Evolutionary conservation across 2,797 vertebrate genomes (phyloP).

Genomic region (Meda fulgida): DNA sequence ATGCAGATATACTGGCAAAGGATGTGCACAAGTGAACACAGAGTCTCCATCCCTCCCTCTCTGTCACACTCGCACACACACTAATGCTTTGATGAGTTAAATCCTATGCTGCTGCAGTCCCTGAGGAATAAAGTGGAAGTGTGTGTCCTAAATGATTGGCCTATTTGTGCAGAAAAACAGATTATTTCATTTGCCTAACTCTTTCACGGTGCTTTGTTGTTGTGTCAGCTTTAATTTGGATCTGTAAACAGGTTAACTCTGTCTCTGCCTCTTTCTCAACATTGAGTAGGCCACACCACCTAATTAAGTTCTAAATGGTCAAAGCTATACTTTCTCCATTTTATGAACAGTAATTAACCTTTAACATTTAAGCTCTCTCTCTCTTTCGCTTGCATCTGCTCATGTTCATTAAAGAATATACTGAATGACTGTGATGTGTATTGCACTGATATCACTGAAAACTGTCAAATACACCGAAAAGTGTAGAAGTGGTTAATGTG

Average conservation of each 20-base stretch:
- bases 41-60: constrained; percentile 14
- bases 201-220: constrained; percentile 52
- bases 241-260: constrained; percentile 43
- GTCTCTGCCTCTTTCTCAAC: constrained; percentile 20
- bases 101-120: constrained; percentile 59
- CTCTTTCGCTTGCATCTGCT: constrained; percentile 7
- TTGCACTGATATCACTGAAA: not conserved
- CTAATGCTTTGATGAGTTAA: constrained; percentile 60
- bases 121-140: constrained; percentile 50
- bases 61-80: constrained; percentile 42
- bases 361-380: not conserved
- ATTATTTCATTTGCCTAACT: constrained; percentile 49
- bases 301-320: constrained; percentile 47
- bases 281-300: constrained; percentile 5
- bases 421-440: not conserved
- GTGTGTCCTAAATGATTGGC: constrained; percentile 64
- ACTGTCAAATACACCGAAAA: not conserved
- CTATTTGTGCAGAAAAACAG: constrained; percentile 59
- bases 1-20: constrained; percentile 40
- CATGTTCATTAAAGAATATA: not conserved
- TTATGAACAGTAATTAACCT: constrained; percentile 46
- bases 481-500: not conserved
- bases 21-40: constrained; percentile 28
- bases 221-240: constrained; percentile 53
- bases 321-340: constrained; percentile 20